phyloP scores from a whole-genome alignment of 2,888 invertebrate genomes.

The Periphyllus acericola region DNA sequence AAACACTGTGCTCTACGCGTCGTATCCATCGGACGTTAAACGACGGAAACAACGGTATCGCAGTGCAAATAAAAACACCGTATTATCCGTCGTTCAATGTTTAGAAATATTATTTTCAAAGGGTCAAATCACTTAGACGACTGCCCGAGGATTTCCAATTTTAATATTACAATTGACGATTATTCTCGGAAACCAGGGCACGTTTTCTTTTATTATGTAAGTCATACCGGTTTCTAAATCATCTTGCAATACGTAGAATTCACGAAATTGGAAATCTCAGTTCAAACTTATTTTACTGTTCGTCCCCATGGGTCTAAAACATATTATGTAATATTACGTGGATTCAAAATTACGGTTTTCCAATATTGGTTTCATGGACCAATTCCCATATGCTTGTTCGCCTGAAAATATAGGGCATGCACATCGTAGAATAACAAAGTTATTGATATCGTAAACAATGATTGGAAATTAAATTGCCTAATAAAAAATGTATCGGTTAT shows the following conservation, averaged over 20 bases:
- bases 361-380: neutral
- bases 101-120: too few species aligned
- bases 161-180: too few species aligned
- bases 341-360: slow-evolving; percentile 1
- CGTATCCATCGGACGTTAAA: too few species aligned
- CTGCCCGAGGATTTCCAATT: too few species aligned
- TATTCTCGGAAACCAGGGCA: neutral
- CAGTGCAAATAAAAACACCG: too few species aligned
- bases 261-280: slow-evolving; percentile 30
- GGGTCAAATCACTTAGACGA: too few species aligned
- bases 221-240: neutral
- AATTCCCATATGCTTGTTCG: neutral
- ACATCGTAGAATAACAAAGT: neutral
- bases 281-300: neutral
- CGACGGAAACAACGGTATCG: too few species aligned
- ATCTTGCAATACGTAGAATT: neutral
- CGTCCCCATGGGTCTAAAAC: neutral
- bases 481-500: neutral
- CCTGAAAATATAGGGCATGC: neutral
- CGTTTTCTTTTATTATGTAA: neutral
- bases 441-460: neutral
- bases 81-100: too few species aligned
- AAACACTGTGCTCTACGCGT: too few species aligned
- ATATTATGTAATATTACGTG: neutral
- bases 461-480: neutral